Base-by-base conservation (phyloP, 2,113 vertebrate species). In the Emydocephalus ijimae region DNA sequence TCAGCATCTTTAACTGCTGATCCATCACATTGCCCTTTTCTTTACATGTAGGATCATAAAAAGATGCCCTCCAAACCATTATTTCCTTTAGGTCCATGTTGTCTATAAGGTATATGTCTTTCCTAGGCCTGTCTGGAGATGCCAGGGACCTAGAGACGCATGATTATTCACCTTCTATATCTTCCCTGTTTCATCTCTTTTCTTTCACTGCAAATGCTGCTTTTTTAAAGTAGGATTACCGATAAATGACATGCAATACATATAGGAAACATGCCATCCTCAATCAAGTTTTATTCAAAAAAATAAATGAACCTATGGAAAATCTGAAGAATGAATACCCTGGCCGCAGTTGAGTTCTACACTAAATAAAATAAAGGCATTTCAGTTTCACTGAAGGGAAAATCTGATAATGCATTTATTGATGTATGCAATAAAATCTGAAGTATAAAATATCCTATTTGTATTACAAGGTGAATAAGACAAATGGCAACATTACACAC, bases 391-490 rank as follows among this genome's bases (percentile, higher is more conserved):
- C 85, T 89, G 61, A 88, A 43, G 15, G 1, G 0, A 90, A 95
- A 89, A 91, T 64, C 92, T 92, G 15, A 64, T n/a, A 95, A 93
- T 0, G 0, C 3, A 81, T 93, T 95, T 95, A 93, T 9, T 34
- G 81, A 94, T 89, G 1, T 52, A 94, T 15, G 15, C 2, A 48
- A 93, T 88, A 94, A 94, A 95, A 94, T 7, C 23, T 64, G 74
- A 92, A 69, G 55, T 56, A 90, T 88, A 91, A 95, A 95, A 94
- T 39, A 94, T 90, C 43, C 43, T 54, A 15, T 52, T 8, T 29
- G 52, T 88, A 88, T 89, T 93, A 94, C 52, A 59, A 94, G 52
- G 89, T 8, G 1, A 94, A 91, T 89, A 95, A 95, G 93, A 94
- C 34, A 93, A 95, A 94, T 89, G 56, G 88, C 81, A 95, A 43